Evolutionary conservation across 2,113 vertebrate species (phyloP).

Genomic region (Festucalex cinctus): DNA sequence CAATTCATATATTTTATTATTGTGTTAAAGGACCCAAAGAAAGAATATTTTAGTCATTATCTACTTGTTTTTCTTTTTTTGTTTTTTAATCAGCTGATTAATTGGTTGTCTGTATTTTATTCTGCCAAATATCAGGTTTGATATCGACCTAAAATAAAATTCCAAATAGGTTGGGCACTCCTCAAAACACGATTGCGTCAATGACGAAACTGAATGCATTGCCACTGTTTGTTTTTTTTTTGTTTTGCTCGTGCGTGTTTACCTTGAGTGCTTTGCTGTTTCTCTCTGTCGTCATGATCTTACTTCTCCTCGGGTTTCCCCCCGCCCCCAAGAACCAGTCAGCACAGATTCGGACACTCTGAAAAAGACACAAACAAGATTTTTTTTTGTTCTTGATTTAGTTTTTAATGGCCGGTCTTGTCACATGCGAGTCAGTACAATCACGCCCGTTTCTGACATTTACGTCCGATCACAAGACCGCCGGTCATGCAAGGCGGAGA

Average conservation of each 20-base stretch:
- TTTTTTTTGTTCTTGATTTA: no score
- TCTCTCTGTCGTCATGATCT: conserved; percentile 91
- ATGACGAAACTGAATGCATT: neutral
- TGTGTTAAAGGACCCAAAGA: no score
- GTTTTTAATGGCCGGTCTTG: conserved; percentile 13
- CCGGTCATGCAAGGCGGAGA: conserved; percentile 45
- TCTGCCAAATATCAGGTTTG: no score
- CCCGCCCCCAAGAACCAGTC: conserved; percentile 56
- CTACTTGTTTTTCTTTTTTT: no score
- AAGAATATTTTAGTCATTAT: no score
- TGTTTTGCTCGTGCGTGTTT: conserved; percentile 41
- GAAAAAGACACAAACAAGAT: conserved; percentile 25
- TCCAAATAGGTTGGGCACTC: no score
- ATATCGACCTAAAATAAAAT: no score
- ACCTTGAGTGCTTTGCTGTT: conserved; percentile 99
- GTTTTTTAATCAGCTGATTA: no score
- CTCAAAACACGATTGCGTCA: no score
- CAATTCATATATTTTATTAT: no score
- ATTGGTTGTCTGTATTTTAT: no score
- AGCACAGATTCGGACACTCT: conserved; percentile 67
- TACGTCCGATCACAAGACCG: conserved; percentile 52
- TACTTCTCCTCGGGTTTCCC: conserved; percentile 66
- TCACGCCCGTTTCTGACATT: conserved; percentile 41
- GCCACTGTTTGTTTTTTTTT: neutral
- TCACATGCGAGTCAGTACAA: conserved; percentile 38